Evolutionary conservation across 2,888 invertebrate species (phyloP).

Genomic region (Drosophila infuscata): DNA sequence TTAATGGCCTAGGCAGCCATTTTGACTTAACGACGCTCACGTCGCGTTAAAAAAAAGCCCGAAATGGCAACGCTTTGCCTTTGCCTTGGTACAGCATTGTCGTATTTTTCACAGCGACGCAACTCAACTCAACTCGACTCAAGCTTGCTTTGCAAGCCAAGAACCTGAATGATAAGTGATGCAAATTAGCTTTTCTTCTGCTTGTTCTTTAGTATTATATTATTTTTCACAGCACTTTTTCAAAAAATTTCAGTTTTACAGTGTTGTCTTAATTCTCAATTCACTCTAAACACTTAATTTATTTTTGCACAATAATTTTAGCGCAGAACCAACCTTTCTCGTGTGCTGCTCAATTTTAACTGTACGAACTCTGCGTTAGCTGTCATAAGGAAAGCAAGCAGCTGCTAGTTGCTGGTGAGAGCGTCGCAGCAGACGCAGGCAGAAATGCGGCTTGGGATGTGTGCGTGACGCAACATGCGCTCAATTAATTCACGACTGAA

Average conservation of each 20-base stretch:
- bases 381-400: conserved; percentile 55
- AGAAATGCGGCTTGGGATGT: conserved; percentile 21
- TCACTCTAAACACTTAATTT: conserved; percentile 17
- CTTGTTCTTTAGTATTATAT: background rate
- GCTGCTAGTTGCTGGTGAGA: conserved; percentile 38
- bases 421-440: conserved; percentile 21
- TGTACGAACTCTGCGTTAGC: conserved; percentile 68
- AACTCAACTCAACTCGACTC: conserved; percentile 15
- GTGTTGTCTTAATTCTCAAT: conserved; percentile 8
- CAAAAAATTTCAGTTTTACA: background rate
- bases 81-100: conserved; percentile 57
- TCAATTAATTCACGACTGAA: conserved; percentile 13
- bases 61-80: conserved; percentile 64
- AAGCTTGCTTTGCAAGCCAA: conserved; percentile 17
- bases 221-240: conserved; percentile 36
- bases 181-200: conserved; percentile 1
- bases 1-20: conserved; percentile 53
- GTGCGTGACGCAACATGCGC: conserved; percentile 35
- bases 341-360: conserved; percentile 75
- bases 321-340: conserved; percentile 74
- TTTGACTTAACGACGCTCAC: conserved; percentile 52
- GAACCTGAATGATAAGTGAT: conserved; percentile 23
- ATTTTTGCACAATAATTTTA: conserved; percentile 26
- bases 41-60: conserved; percentile 37
- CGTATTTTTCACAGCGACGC: conserved; percentile 32